Evolutionary conservation across 2,888 invertebrate genomes (phyloP), one percentile per base, ranked within the genome.

Genomic region (Epistrophe eligans): DNA sequence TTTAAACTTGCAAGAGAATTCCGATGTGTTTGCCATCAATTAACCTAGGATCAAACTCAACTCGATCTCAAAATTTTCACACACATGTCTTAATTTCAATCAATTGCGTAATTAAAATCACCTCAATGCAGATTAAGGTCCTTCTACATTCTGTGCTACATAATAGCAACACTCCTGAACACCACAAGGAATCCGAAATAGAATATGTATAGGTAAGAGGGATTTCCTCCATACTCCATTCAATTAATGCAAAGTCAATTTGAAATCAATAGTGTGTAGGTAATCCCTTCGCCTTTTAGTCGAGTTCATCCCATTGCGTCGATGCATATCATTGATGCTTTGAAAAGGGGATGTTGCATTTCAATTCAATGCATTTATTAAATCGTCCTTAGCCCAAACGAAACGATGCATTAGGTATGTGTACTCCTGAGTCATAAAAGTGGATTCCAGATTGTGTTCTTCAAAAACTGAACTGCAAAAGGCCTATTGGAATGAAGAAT

Each of bases 181-280:
- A n/a, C 67, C 48, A 11, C 19, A 48, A 70, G 19, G 70, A 67
- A 28, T 45, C 15, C 24, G 10, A 40, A 52, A n/a, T 13, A 19
- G 38, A 43, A 15, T 55, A 19, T 8, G 5, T n/a, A 28, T 32
- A 35, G 35, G 11, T 24, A 57, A 15, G 6, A 55, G 17, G 35
- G 4, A 52, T 58, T 50, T 45, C 38, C 45, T n/a, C 83, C 55
- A 91, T 90, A 40, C 45, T n/a, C 84, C 55, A 91, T 91, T 90
- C 91, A 91, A 91, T 90, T 91, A 15, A 62, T 62, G 91, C 90
- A 91, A 92, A 92, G 92, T 92, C 92, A 92, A 92, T 92, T 92
- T 91, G 92, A 92, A 92, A 92, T 92, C 92, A 92, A 92, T 92
- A 92, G 92, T 91, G 92, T 92, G 92, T 92, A 91, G 91, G 91